These are phyloP conservation scores for Upupa epops DNA, from an alignment of 2,113 vertebrate species.

Conservation along the genomic window DNA sequence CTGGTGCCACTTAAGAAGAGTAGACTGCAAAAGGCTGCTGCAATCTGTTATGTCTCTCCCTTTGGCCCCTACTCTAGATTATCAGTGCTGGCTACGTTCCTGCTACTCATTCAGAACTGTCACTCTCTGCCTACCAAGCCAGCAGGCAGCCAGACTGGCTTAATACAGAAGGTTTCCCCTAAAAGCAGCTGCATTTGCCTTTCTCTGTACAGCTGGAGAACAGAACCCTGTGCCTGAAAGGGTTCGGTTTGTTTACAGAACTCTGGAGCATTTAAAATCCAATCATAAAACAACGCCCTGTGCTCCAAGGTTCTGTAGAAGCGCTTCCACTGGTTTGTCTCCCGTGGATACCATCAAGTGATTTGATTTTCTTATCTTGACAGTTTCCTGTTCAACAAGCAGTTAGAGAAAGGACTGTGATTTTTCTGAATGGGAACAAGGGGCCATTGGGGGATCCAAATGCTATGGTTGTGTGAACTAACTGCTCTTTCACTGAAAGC, in stretches of 20 bases:
- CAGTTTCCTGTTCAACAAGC: neutral
- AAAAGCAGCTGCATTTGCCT: neutral
- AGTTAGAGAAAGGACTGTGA: neutral
- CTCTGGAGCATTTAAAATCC: neutral
- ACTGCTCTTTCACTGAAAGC: neutral
- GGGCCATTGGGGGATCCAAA: neutral
- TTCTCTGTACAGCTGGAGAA: neutral
- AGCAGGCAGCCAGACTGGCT: neutral
- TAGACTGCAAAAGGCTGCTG: neutral
- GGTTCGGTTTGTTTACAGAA: neutral
- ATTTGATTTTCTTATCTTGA: neutral
- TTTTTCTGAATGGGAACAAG: slow-evolving; percentile 4
- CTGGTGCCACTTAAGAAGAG: neutral
- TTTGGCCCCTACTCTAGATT: neutral
- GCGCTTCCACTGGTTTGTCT: neutral
- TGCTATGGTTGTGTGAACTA: neutral
- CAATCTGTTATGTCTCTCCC: neutral
- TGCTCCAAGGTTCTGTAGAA: neutral
- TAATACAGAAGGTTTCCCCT: neutral
- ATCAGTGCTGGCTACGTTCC: neutral
- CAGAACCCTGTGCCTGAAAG: neutral
- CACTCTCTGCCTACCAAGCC: neutral
- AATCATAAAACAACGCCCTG: neutral
- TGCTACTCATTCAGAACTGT: neutral
- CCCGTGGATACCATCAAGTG: neutral